phyloP scores from a whole-genome alignment of 2,888 invertebrate species.

The Drosophila setosimentum region DNA sequence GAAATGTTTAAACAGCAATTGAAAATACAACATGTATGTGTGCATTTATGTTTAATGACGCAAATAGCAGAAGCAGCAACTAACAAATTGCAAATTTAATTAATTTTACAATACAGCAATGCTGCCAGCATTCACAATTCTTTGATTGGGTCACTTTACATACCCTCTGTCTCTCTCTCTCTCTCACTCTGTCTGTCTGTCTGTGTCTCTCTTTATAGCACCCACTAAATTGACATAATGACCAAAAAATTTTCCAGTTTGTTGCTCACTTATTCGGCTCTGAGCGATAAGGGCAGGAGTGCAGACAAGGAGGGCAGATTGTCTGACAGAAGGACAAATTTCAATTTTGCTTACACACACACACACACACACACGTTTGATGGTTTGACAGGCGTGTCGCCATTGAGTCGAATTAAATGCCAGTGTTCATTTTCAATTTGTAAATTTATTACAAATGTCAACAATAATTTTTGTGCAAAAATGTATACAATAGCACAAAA shows the following conservation, averaged over 20 bases:
- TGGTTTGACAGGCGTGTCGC: conserved; percentile 59
- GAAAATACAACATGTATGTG: conserved; percentile 35
- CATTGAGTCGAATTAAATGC: conserved; percentile 66
- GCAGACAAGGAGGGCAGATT: not conserved
- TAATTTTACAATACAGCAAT: conserved; percentile 59
- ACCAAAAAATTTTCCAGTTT: conserved; percentile 78
- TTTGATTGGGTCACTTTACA: conserved; percentile 41
- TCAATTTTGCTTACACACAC: conserved; percentile 59
- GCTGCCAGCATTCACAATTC: conserved; percentile 28
- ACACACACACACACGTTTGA: not conserved
- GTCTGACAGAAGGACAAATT: conserved; percentile 40
- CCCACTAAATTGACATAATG: conserved; percentile 75
- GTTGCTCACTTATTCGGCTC: conserved; percentile 55
- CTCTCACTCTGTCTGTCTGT: not conserved
- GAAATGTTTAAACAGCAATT: conserved; percentile 49
- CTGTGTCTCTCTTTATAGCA: conserved; percentile 11
- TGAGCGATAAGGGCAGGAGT: not conserved
- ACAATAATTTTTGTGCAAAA: conserved; percentile 69
- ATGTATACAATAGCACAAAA: conserved; percentile 27
- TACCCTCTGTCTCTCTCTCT: not conserved
- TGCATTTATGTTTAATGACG: conserved; percentile 49
- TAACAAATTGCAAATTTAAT: conserved; percentile 63
- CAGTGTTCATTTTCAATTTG: conserved; percentile 74
- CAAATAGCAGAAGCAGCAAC: conserved; percentile 6
- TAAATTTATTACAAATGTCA: conserved; percentile 77